Evolutionary conservation across 2,797 vertebrate genomes (phyloP).

Genomic region (Thaleichthys pacificus): DNA sequence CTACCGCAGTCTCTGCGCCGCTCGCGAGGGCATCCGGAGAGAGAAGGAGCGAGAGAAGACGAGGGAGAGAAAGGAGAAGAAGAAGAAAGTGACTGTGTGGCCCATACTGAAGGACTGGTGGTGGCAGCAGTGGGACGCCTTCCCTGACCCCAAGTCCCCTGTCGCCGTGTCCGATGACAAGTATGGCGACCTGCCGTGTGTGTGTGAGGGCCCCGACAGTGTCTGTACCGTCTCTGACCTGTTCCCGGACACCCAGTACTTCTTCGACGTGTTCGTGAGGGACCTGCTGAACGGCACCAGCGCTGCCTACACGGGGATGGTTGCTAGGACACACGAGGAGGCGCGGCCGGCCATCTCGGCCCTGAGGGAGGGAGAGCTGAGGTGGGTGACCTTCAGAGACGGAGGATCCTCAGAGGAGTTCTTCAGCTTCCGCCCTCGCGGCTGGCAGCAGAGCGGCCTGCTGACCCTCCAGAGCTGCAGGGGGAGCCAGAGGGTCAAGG

Average conservation of each 20-base stretch:
- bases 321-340: conserved; percentile 80
- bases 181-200: conserved; percentile 71
- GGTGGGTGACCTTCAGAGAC: conserved; percentile 76
- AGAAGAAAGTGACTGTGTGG: conserved; percentile 60
- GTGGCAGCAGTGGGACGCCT: conserved; percentile 73
- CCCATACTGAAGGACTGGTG: conserved; percentile 74
- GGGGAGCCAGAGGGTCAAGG: conserved; percentile 65
- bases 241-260: conserved; percentile 82
- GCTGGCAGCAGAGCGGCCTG: conserved; percentile 81
- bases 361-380: conserved; percentile 82
- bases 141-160: conserved; percentile 44
- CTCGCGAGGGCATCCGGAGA: conserved; percentile 66
- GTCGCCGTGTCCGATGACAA: conserved; percentile 20
- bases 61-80: conserved; percentile 52
- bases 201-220: conserved; percentile 80
- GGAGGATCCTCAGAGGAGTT: conserved; percentile 58
- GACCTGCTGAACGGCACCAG: conserved; percentile 82
- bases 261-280: conserved; percentile 87
- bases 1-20: conserved; percentile 83
- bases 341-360: conserved; percentile 70
- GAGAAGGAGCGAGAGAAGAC: conserved; percentile 44
- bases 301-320: conserved; percentile 78
- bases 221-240: conserved; percentile 83
- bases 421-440: conserved; percentile 79
- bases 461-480: conserved; percentile 84